These are phyloP conservation scores for Semicossyphus pulcher DNA, from an alignment of 2,113 vertebrate genomes.

Conservation along the genomic window DNA sequence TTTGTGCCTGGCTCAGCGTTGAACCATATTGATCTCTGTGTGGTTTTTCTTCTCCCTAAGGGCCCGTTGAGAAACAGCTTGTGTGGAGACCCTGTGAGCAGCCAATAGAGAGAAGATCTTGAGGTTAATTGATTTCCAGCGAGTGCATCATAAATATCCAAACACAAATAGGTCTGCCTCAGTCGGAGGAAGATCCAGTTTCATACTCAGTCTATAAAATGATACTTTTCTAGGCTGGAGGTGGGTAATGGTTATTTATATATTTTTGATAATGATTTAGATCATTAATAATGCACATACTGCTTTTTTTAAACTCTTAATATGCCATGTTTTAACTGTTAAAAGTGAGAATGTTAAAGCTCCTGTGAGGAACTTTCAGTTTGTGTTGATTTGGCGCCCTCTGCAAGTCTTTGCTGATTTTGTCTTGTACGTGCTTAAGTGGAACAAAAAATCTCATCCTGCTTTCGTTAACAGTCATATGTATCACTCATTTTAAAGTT, in stretches of 20 bases:
- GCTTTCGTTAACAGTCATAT: too few species aligned
- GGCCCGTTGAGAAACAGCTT: conserved; percentile 5
- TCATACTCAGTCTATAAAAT: background rate
- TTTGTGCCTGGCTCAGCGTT: conserved; percentile 28
- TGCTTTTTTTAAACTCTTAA: too few species aligned
- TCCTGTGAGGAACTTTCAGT: too few species aligned
- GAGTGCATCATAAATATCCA: conserved; percentile 8
- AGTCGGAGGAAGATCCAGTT: background rate
- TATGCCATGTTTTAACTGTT: background rate
- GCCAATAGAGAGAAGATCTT: conserved; percentile 18
- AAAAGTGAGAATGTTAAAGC: too few species aligned
- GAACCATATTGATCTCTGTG: conserved; percentile 42
- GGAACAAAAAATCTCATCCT: too few species aligned
- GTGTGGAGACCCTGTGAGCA: conserved; percentile 6
- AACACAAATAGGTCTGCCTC: conserved; percentile 16
- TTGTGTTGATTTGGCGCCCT: too few species aligned
- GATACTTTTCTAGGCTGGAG: background rate
- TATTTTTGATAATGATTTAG: too few species aligned
- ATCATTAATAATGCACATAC: too few species aligned
- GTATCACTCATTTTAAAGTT: too few species aligned
- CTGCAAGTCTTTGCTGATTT: too few species aligned
- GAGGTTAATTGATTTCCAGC: conserved; percentile 22
- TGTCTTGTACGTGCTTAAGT: too few species aligned
- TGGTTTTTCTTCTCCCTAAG: conserved; percentile 24
- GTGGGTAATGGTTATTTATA: background rate